phyloP scores from a whole-genome alignment of 1,140 invertebrate genomes.

The Tachypleus tridentatus region DNA sequence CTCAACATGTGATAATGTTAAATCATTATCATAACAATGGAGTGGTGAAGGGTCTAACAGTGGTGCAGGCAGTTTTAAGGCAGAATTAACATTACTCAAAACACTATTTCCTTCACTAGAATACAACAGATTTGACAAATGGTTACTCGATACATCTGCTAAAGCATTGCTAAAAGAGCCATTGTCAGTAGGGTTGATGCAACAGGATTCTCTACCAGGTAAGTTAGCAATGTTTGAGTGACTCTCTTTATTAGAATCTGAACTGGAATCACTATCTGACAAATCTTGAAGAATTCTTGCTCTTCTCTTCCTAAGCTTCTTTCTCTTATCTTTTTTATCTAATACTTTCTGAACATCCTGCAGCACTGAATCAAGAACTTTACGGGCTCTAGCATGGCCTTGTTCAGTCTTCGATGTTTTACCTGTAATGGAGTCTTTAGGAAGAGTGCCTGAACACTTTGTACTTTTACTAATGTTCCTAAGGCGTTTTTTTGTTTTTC shows the following conservation, averaged over 20 bases:
- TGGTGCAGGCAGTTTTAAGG: no score
- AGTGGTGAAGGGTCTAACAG: no score
- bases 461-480: not conserved
- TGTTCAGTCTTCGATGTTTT: not conserved
- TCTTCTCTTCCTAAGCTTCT: constrained; percentile 5
- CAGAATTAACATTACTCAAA: no score
- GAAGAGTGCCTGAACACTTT: not conserved
- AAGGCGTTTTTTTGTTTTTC: constrained; percentile 2
- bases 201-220: no score
- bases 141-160: no score
- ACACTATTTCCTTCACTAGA: no score
- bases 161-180: no score
- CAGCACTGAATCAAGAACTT: not conserved
- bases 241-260: constrained; percentile 10
- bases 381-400: not conserved
- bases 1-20: no score
- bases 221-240: no score
- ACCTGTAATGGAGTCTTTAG: not conserved
- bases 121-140: no score
- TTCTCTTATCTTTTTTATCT: constrained; percentile 6
- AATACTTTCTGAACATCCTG: not conserved
- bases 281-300: constrained; percentile 5
- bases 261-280: constrained; percentile 3
- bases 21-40: no score
- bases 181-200: no score